Conservation (phyloP, 2,888 invertebrate genomes). For the Napeogenes inachia region DNA sequence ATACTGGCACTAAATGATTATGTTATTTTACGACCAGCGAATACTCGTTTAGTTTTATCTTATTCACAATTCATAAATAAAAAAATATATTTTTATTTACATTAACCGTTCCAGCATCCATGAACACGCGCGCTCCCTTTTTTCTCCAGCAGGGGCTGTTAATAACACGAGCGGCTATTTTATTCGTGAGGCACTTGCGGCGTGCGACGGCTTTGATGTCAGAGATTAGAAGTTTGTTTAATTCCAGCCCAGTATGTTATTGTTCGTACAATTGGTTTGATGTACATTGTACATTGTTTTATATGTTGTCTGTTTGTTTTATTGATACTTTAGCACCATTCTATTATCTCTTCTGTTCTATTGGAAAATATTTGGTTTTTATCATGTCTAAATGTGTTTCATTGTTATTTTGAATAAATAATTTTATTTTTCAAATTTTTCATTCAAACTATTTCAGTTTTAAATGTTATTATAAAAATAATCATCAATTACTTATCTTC, state of each 20-base stretch:
- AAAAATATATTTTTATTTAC: too few species aligned
- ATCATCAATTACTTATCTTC: background rate
- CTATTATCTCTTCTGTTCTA: too few species aligned
- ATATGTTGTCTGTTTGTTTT: too few species aligned
- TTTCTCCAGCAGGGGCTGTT: constrained; percentile 61
- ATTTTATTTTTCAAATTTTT: constrained; percentile 10
- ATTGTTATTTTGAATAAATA: background rate
- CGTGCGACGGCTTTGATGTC: constrained; percentile 69
- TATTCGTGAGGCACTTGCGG: constrained; percentile 65
- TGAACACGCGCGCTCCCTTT: constrained; percentile 38
- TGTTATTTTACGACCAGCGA: too few species aligned
- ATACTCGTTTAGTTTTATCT: too few species aligned
- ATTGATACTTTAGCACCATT: too few species aligned
- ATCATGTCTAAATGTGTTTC: too few species aligned
- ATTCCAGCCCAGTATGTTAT: constrained; percentile 40
- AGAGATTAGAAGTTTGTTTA: constrained; percentile 66
- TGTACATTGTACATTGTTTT: constrained; percentile 26
- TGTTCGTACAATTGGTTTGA: constrained; percentile 38
- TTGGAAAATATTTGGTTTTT: too few species aligned
- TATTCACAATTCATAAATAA: too few species aligned
- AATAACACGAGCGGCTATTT: constrained; percentile 75
- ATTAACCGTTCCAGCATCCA: constrained; percentile 23
- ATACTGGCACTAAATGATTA: too few species aligned
- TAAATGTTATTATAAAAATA: background rate
- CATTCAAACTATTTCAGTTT: constrained; percentile 12